Evolutionary conservation across 2,113 vertebrate genomes (phyloP), one percentile per base, ranked within the genome.

Genomic region (Istiophorus platypterus): DNA sequence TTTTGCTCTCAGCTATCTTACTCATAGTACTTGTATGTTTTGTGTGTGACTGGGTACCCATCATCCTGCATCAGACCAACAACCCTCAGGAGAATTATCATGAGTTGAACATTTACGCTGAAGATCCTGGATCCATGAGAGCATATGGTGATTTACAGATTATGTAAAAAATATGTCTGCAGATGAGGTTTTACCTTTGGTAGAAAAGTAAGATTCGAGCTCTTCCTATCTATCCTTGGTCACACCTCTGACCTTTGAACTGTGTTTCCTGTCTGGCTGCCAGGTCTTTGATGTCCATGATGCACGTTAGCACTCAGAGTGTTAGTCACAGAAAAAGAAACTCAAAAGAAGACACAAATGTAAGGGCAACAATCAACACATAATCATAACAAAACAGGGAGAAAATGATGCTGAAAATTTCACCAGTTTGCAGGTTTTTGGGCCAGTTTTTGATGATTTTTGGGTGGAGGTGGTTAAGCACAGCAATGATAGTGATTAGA

Each of bases 171-270:
- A 56, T 41, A n/a, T 9, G 0, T 62, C 27, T 56, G n/a, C 47
- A 58, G 31, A n/a, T 39, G 15, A 2, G 6, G 42, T 22, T 37
- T 37, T 37, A 4, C 34, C 7, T 5, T 26, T 37, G 18, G 20
- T 9, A 27, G 14, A 7, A 17, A 76, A 41, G 22, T 12, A 20
- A 51, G 20, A 75, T n/a, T n/a, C n/a, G n/a, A 8, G 37, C 61
- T 63, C 24, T 7, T 7, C 42, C 27, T 2, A 34, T 72, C 47
- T 45, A 29, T 31, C 47, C 39, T 49, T 9, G 42, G 18, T 45
- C 65, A 64, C 57, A 78, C 45, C 63, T 66, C 54, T 78, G 77
- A 85, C 76, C 71, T 88, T 79, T 72, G 41, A 80, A 58, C 75
- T 72, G 29, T 39, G 18, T 14, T 57, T 61, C 34, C 24, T 37